These are phyloP conservation scores for Colostygia pectinataria DNA, from an alignment of 2,888 invertebrate genomes.

Conservation along the genomic window DNA sequence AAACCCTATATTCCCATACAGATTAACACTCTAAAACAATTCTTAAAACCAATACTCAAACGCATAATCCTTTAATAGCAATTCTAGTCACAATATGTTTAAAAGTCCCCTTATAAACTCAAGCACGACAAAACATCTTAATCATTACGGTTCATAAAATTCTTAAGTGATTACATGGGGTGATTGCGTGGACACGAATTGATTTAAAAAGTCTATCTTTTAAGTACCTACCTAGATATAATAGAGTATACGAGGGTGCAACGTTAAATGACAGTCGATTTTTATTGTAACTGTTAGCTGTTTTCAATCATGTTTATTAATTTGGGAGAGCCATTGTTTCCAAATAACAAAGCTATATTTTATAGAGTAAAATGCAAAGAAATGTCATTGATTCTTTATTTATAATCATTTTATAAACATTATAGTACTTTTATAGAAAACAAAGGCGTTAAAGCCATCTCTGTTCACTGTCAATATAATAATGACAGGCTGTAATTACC, in stretches of 20 bases:
- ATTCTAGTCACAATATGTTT: conserved; percentile 78
- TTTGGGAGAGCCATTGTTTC: conserved; percentile 3
- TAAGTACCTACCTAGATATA: conserved; percentile 62
- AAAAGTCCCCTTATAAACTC: conserved; percentile 48
- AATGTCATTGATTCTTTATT: no score
- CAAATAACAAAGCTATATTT: no score
- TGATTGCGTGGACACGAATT: conserved; percentile 72
- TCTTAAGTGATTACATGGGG: conserved; percentile 80
- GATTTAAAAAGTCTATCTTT: conserved; percentile 75
- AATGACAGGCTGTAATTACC: no score
- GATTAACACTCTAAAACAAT: conserved; percentile 19
- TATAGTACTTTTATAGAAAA: no score
- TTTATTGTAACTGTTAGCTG: conserved; percentile 25
- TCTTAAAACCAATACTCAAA: conserved; percentile 28
- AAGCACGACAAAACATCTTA: conserved; percentile 75
- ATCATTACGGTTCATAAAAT: conserved; percentile 81
- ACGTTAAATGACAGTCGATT: conserved; percentile 33
- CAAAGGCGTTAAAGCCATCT: neutral
- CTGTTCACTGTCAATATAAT: no score
- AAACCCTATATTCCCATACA: conserved; percentile 20
- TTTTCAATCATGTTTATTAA: conserved; percentile 25
- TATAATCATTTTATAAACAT: no score
- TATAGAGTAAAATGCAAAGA: no score
- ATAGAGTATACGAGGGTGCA: conserved; percentile 45
- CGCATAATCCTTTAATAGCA: conserved; percentile 72